A percentile compares a stretch with the other conserved stretches of the same genome.
Conservation (phyloP, 1,140 invertebrate genomes). For the Eciton burchellii region DNA sequence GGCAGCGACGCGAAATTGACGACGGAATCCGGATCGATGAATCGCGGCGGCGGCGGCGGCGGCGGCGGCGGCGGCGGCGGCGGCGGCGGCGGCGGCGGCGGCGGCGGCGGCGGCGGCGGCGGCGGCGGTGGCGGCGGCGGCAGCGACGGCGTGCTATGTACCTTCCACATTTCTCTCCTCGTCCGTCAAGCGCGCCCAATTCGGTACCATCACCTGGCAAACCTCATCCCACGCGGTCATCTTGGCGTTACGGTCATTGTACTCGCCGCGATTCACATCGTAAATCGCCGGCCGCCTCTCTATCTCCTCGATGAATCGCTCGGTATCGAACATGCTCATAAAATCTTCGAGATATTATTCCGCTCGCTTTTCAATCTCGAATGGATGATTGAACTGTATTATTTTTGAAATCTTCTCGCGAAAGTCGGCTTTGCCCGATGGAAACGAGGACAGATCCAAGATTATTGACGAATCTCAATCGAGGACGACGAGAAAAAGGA, state of each 20-base stretch:
- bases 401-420: too few relatives aligned
- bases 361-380: neutral
- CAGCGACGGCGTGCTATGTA: conserved; percentile 69
- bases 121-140: conserved; percentile 21
- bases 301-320: conserved; percentile 81
- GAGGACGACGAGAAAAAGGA: neutral
- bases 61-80: conserved; percentile 19
- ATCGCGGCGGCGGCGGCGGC: conserved; percentile 43
- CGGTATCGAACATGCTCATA: conserved; percentile 80
- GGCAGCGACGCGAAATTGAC: conserved; percentile 12
- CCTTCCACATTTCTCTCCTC: conserved; percentile 80
- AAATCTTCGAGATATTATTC: neutral
- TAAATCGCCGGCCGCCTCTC: conserved; percentile 82
- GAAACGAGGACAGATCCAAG: neutral
- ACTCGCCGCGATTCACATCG: conserved; percentile 79
- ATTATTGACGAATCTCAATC: neutral
- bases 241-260: conserved; percentile 82
- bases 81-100: conserved; percentile 37
- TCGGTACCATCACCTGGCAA: conserved; percentile 79
- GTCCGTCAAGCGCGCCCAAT: conserved; percentile 80
- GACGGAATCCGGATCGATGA: conserved; percentile 72
- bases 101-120: conserved; percentile 6
- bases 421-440: neutral
- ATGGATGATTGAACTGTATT: too few relatives aligned
- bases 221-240: conserved; percentile 82